Base-by-base conservation (phyloP, 92 coral and sea anemone genomes). In the Diadumene lineata region DNA sequence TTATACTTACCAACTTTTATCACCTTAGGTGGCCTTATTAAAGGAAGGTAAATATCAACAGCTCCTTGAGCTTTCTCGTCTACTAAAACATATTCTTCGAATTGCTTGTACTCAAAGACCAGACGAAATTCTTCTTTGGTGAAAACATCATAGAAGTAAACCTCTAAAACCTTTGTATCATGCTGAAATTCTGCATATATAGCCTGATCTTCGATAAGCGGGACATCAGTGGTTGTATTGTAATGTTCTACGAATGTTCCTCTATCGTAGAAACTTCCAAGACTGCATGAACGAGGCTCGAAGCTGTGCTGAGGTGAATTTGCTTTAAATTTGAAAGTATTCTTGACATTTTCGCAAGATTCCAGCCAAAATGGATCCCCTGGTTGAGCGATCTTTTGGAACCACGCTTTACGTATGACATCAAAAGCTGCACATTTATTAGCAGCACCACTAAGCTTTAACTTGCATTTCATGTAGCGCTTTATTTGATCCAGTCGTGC, bases 21-120 rank as follows among this genome's bases (percentile, higher is more conserved):
- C 7, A 86, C 85, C 60, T 69, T 90, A 19, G 86, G 89, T 8
- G 96, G 96, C 76, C 89, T 79, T 68, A 79, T 72, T 7, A 90
- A 85, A 0, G 88, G 89, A 15, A 90, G 29, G 57, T 90, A 90
- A 7, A 90, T 31, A 27, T 73, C 73, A 24, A 77, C 70, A 23
- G 29, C 64, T 30, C 70, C 51, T 11, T 51, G 53, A 11, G 30
- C 7, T 0, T 33, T 16, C 31, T 90, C 92, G 66, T 93, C 97
- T 1, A 83, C 82, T 22, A 93, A 70, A 24, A 93, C 68, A 60
- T 75, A 85, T 43, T 79, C 80, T 62, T 93, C 97, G 51, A 93
- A 73, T 62, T 93, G 93, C 50, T 87, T 91, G 78, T 87, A 91
- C 58, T 87, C 97, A 70, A 88, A 90, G 31, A 86, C 93, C 31